These are phyloP conservation scores for Platyscapa corneri DNA, from an alignment of 1,140 invertebrate species.

Conservation along the genomic window DNA sequence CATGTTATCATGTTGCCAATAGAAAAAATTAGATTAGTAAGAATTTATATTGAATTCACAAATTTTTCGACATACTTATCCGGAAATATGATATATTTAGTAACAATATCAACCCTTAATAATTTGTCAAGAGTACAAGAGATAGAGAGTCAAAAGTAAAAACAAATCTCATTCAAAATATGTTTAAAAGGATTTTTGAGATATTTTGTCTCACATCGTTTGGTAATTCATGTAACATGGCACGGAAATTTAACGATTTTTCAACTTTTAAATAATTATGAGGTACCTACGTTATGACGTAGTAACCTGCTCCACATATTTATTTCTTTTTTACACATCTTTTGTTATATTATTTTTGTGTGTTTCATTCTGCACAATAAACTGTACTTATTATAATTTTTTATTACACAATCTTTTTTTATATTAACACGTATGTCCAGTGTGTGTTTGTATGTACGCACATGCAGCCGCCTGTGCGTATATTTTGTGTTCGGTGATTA, in stretches of 20 bases:
- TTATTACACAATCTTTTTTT: conserved; percentile 3
- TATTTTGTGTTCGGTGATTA: conserved; percentile 11
- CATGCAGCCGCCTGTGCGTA: no score
- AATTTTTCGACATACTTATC: no score
- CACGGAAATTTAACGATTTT: neutral
- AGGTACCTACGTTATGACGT: neutral
- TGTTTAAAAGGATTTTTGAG: neutral
- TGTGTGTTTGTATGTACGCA: conserved; percentile 7
- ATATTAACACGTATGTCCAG: neutral
- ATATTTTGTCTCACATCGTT: neutral
- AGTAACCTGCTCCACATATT: neutral
- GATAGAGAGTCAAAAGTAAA: neutral
- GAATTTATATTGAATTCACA: no score
- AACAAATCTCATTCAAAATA: neutral
- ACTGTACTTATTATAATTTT: conserved; percentile 1
- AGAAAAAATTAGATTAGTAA: no score
- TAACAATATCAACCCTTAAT: no score
- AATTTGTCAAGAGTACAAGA: neutral
- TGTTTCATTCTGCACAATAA: neutral
- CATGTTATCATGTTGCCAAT: no score
- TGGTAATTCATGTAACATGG: neutral
- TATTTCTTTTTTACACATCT: neutral
- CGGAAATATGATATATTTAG: no score
- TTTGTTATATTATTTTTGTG: neutral
- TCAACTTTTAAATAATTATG: neutral